Evolutionary conservation across 2,888 invertebrate genomes (phyloP).

Genomic region (Drosophila falleni): DNA sequence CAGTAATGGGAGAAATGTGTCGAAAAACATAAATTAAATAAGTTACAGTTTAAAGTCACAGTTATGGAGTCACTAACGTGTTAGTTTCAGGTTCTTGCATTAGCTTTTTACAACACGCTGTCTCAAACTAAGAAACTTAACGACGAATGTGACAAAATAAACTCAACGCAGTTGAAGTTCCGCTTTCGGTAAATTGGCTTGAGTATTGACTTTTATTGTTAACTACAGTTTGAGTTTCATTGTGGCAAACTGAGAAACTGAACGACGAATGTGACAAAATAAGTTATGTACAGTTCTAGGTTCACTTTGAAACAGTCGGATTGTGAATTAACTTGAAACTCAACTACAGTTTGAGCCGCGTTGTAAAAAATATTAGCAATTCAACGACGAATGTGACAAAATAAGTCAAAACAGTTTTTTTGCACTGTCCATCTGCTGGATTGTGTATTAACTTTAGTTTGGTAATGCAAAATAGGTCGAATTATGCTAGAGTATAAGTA

Average conservation of each 20-base stretch:
- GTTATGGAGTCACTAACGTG: background rate
- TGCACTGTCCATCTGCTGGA: background rate
- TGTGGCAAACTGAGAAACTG: background rate
- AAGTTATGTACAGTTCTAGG: background rate
- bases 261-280: slow-evolving; percentile 1
- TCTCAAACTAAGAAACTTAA: background rate
- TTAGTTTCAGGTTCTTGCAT: background rate
- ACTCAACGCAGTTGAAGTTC: slow-evolving; percentile 17
- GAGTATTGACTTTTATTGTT: background rate
- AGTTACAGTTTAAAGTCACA: background rate
- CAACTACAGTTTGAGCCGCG: background rate
- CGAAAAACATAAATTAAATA: slow-evolving; percentile 2
- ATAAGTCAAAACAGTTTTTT: background rate
- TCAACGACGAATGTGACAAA: background rate
- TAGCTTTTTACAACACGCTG: slow-evolving; percentile 14
- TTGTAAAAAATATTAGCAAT: background rate
- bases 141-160: slow-evolving; percentile 20
- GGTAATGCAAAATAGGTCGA: background rate
- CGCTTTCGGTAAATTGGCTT: background rate
- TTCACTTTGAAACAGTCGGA: background rate
- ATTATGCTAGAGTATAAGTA: background rate
- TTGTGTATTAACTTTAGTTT: background rate
- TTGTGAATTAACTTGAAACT: background rate
- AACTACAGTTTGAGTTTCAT: background rate
- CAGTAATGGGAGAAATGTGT: background rate